Percentiles rank a stretch among this genome's conserved stretches.
These are phyloP conservation scores for Coenobita brevimanus DNA, from an alignment of 1,140 invertebrate species.

Conservation along the genomic window DNA sequence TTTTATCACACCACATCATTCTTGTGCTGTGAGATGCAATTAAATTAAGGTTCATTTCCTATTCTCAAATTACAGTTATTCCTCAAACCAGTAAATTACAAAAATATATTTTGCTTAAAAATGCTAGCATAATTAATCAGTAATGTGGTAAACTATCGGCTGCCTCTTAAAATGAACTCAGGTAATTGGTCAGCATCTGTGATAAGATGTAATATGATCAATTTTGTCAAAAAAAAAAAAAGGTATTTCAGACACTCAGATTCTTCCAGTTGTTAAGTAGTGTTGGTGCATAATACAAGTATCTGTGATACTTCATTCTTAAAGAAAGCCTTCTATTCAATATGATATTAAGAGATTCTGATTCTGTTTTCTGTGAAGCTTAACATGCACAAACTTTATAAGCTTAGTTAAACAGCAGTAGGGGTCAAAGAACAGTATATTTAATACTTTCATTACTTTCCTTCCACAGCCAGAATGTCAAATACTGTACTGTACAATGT, in stretches of 20 bases:
- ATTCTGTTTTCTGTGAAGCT: constrained; percentile 45
- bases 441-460: neutral
- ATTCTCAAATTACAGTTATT: neutral
- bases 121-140: neutral
- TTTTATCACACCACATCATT: constrained; percentile 20
- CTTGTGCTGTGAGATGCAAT: constrained; percentile 12
- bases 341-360: constrained; percentile 46
- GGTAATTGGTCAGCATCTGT: constrained; percentile 29
- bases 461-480: neutral
- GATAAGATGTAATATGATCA: constrained; percentile 19
- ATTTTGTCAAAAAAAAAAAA: too few species aligned
- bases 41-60: constrained; percentile 15
- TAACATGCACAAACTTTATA: constrained; percentile 53
- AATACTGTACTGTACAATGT: constrained; percentile 3
- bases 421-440: neutral
- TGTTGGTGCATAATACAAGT: constrained; percentile 55
- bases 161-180: constrained; percentile 22
- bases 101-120: neutral
- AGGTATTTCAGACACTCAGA: constrained; percentile 52
- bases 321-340: constrained; percentile 54
- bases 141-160: constrained; percentile 8
- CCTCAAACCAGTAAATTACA: neutral
- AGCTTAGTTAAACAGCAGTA: constrained; percentile 13
- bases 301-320: constrained; percentile 60
- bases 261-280: constrained; percentile 50